Evolutionary conservation across 1,140 invertebrate species (phyloP).

Genomic region (Antheraea pernyi): DNA sequence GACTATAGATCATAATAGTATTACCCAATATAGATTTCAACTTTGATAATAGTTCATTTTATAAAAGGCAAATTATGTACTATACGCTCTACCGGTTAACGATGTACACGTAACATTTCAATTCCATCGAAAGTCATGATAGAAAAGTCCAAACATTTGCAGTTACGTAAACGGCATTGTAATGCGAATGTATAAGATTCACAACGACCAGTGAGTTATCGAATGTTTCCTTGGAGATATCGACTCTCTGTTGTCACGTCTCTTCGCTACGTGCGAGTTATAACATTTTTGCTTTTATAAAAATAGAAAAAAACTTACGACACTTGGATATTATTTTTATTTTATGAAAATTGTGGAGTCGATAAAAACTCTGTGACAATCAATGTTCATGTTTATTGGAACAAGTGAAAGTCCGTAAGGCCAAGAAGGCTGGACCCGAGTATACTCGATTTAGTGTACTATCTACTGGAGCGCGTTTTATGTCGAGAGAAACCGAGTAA

Average conservation of each 20-base stretch:
- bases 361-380: not conserved
- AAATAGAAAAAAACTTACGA: no score
- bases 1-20: not conserved
- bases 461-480: no score
- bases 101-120: not conserved
- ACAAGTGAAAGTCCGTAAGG: no score
- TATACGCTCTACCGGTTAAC: not conserved
- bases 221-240: slow-evolving; percentile 1
- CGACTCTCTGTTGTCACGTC: slow-evolving; percentile 17
- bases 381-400: not conserved
- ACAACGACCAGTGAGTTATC: slow-evolving; percentile 9
- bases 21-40: not conserved
- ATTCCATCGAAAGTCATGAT: not conserved
- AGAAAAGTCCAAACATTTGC: not conserved
- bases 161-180: slow-evolving; percentile 13
- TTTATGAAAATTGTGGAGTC: no score
- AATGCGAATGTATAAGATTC: slow-evolving; percentile 18
- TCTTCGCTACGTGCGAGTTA: not conserved
- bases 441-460: no score
- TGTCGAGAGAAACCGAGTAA: no score
- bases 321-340: no score
- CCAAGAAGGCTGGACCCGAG: no score
- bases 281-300: no score
- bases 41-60: no score
- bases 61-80: not conserved